Evolutionary conservation across 1,140 invertebrate genomes (phyloP), one percentile per base, ranked within the genome.

Genomic region (Hyposmocoma kahamanoa): DNA sequence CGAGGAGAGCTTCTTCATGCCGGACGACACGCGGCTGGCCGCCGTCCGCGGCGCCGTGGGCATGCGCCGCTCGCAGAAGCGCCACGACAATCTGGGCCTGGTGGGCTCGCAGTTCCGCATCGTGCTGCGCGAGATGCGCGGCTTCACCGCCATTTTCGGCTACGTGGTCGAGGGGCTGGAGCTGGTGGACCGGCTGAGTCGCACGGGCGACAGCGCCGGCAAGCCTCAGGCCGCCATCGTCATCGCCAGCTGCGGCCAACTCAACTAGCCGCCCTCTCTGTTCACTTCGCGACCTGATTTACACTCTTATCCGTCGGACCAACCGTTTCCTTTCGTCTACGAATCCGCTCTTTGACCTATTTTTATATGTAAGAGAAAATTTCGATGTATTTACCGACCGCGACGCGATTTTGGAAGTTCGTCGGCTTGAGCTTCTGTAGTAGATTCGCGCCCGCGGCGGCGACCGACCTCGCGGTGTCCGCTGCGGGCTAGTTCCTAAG

Each of bases 61-160:
- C 17, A 96, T 96, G 94, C 87, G 94, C 17, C 87, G 94, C 3
- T 94, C 93, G 36, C 93, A 95, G 61, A 94, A 93, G 66, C 88
- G 92, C 3, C 92, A 94, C 74, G 92, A 95, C 62, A 94, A 92
- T 62, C 74, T 92, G 28, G 93, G 93, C 22, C 90, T 94, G 87
- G 94, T 96, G 0, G 94, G 93, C 17, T 95, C 94, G 26, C 94
- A 95, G 70, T 95, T 95, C 81, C 91, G 94, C 36, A 91, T 95
- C 48, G 93, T 95, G 55, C 76, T 95, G 46, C 91, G 93, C 53
- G 92, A 94, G 65, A 94, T 94, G 91, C 88, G 91, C 44, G 91
- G 92, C 11, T 95, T 95, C 76, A 95, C 94, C 1, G 94, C 91
- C 9, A 95, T 96, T 47, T 95, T 96, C 67, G 94, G 91, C 3